Base-by-base conservation (phyloP, 2,888 invertebrate genomes). In the Drosophila histrio region DNA sequence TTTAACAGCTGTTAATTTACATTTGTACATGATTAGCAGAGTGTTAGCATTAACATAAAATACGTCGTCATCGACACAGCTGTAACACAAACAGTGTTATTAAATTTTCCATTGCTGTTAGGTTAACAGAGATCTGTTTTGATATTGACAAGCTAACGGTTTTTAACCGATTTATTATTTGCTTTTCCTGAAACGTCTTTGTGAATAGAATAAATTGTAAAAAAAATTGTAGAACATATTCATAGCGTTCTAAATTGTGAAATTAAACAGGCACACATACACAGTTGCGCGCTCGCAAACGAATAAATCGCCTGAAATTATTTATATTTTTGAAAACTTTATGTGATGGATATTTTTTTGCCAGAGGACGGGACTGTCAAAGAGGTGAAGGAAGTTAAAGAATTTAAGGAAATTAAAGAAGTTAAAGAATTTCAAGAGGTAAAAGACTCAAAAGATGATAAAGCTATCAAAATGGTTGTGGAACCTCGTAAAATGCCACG, bases 281-380 rank as follows among this genome's bases (percentile, higher is more conserved):
- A 72, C 43, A 41, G 46, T 56, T 30, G 38, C 34, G 38, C 39
- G 17, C 36, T 41, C 6, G 32, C 24, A 58, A 50, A 50, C 43
- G 72, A 58, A 63, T 53, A 24, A 38, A 32, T 43, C 36, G 34
- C 28, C 2, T 36, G 53, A 15, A 41, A 32, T 52, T 41, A 56
- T 38, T 32, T 67, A 58, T 49, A 72, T 71, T 62, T 77, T 78
- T 58, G 13, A 22, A 17, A 66, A 28, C 24, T 57, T 24, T 13
- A 54, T 58, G 50, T 34, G 26, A 90, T 90, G 90, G 89, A 90
- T 36, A 41, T 62, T n/a, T 44, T 62, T n/a, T 44, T 80, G 26
- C 70, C 75, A 26, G 78, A 69, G 36, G 15, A 22, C 1, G 8
- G 5, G 4, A 7, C 7, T 15, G 9, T 17, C 13, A 32, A 13